phyloP scores from a whole-genome alignment of 2,888 invertebrate species.

The Spodoptera exigua region DNA sequence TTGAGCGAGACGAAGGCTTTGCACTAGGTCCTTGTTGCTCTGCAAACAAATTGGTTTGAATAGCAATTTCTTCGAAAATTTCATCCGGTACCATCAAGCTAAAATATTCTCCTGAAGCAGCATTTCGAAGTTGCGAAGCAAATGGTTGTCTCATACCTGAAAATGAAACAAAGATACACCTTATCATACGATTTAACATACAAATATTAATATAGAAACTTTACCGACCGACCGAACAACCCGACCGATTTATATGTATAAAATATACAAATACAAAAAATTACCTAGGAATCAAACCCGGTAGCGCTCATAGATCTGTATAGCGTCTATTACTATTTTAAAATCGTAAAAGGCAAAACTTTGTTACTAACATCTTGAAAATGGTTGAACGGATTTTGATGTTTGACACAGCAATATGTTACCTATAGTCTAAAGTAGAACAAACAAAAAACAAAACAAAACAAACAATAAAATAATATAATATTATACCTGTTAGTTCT shows the following conservation, averaged over 20 bases:
- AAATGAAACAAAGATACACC: background rate
- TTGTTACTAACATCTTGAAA: too few relatives aligned
- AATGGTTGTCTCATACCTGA: constrained; percentile 7
- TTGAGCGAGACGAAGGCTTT: constrained; percentile 39
- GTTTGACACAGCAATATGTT: background rate
- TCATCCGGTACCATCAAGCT: constrained; percentile 26
- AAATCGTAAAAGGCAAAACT: too few relatives aligned
- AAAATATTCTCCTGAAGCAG: constrained; percentile 25
- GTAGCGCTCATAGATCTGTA: too few relatives aligned
- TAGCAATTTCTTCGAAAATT: constrained; percentile 14
- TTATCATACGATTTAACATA: background rate
- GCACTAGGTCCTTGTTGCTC: constrained; percentile 20
- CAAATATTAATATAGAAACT: background rate
- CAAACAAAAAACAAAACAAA: constrained; percentile 8
- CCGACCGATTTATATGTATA: too few relatives aligned
- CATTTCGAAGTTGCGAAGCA: constrained; percentile 12
- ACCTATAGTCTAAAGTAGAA: constrained; percentile 14
- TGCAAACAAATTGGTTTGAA: constrained; percentile 44
- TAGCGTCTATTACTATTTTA: too few relatives aligned
- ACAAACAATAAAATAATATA: constrained; percentile 16
- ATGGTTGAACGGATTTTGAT: too few relatives aligned
- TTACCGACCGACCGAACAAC: too few relatives aligned
- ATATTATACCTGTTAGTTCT: constrained; percentile 22
- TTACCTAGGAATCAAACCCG: too few relatives aligned
- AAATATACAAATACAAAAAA: too few relatives aligned